Evolutionary conservation across 1,140 invertebrate species (phyloP).

Genomic region (Xylocopa sonorina): DNA sequence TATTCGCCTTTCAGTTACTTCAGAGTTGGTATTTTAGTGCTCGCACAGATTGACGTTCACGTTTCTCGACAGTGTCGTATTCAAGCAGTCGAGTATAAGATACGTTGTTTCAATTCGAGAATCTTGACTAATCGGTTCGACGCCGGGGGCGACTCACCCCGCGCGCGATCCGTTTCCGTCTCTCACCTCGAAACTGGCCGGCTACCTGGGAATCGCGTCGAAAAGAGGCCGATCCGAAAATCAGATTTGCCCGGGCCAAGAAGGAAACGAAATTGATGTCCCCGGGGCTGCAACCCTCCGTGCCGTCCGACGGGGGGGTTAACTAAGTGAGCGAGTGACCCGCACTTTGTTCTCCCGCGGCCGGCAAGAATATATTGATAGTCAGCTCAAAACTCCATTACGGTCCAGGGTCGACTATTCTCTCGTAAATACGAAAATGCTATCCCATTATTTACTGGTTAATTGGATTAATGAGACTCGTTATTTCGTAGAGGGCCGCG

Average conservation of each 20-base stretch:
- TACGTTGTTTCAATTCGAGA: too few relatives aligned
- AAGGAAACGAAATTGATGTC: conserved; percentile 72
- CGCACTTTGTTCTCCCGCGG: conserved; percentile 76
- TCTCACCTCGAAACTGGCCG: neutral
- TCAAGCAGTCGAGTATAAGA: too few relatives aligned
- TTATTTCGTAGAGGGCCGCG: conserved; percentile 79
- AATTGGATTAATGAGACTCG: conserved; percentile 83
- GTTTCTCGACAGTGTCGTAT: neutral
- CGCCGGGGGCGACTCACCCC: too few relatives aligned
- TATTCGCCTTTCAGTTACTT: neutral
- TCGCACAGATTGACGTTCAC: too few relatives aligned
- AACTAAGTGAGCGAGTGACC: conserved; percentile 81
- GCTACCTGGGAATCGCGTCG: neutral
- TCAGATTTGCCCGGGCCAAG: conserved; percentile 54
- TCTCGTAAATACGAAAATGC: conserved; percentile 82
- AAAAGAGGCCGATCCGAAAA: conserved; percentile 40
- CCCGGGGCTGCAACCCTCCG: conserved; percentile 53
- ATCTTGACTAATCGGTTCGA: too few relatives aligned
- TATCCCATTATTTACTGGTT: conserved; percentile 83
- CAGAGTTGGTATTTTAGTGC: too few relatives aligned
- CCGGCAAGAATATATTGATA: conserved; percentile 82
- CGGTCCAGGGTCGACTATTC: conserved; percentile 75
- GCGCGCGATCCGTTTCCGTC: too few relatives aligned
- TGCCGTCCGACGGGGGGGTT: conserved; percentile 57
- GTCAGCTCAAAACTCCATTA: conserved; percentile 83